Base-by-base conservation (phyloP, 2,888 invertebrate genomes). In the Microctonus aethiopoides region DNA sequence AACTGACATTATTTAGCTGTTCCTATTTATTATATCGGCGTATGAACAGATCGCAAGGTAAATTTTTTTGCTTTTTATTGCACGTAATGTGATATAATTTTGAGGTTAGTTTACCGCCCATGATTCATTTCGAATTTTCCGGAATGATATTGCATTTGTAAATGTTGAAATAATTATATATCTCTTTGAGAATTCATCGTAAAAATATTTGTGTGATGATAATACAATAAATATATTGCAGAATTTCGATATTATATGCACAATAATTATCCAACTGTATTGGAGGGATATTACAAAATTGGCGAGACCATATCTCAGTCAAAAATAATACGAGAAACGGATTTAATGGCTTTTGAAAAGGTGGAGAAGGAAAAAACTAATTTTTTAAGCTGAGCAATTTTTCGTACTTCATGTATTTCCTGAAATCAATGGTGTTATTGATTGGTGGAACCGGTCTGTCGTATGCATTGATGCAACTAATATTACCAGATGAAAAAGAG, bases 1-100 rank as follows among this genome's bases (percentile, higher is more conserved):
- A 94, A 88, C 88, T 89, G 16, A 76, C 89, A 67, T 87, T 88
- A 29, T 89, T 93, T 81, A 88, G 89, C 56, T 90, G 86, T 60
- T 89, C 91, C 32, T 93, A 92, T 87, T 88, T 88, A 72, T 80
- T 91, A 77, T 94, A 92, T 91, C 87, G 89, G 83, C 90, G 89
- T 87, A 88, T 93, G 84, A 94, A 93, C 83, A 90, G 89, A 62
- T 91, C 92, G 79, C 89, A 91, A 89, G 92, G 94, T 93, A 86
- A 87, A 88, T 85, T 59, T 52, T n/a, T n/a, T n/a, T n/a, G n/a
- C n/a, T 24, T 54, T 22, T 52, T 60, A n/a, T 59, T 51, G 52
- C 41, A 34, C 13, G 24, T 41, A 16, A 39, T 67, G 46, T 46
- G 9, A 29, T 29, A 24, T 57, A 24, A 46, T 52, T 78, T 75